phyloP scores from a whole-genome alignment of 2,797 vertebrate species.

The Spinus olivaceus region DNA sequence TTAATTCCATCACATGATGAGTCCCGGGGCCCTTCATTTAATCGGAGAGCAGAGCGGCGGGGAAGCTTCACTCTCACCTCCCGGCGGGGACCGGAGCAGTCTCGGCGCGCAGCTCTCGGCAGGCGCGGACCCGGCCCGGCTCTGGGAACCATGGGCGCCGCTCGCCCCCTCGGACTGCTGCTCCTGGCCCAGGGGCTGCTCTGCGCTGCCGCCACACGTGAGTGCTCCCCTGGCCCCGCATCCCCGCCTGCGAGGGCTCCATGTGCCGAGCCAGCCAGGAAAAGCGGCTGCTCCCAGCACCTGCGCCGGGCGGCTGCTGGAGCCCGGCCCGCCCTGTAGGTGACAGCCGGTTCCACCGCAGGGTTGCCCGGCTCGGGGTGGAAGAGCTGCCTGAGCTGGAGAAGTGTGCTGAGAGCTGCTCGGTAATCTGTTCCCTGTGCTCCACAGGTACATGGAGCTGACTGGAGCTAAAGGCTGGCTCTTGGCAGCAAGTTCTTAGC shows the following conservation, averaged over 20 bases:
- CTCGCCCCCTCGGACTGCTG: conserved; percentile 33
- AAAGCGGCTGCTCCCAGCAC: not conserved
- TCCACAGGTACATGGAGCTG: not conserved
- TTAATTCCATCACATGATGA: conserved; percentile 92
- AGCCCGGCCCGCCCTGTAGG: not conserved
- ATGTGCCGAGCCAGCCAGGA: accelerated
- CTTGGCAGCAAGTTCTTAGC: not conserved
- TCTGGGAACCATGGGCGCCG: conserved; percentile 67
- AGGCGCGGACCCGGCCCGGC: not conserved
- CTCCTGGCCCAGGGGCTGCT: conserved; percentile 58
- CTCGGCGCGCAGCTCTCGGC: not conserved
- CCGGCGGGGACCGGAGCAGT: not conserved
- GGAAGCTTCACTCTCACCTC: not conserved
- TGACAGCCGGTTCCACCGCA: not conserved
- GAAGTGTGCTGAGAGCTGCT: not conserved
- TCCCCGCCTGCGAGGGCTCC: accelerated
- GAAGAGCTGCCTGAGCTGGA: not conserved
- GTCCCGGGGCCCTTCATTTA: conserved; percentile 69
- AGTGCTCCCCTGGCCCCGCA: conserved; percentile 65
- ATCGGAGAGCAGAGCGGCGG: conserved; percentile 24
- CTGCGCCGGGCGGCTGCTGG: accelerated
- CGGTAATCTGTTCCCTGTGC: accelerated
- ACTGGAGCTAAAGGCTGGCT: not conserved
- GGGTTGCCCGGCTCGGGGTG: not conserved
- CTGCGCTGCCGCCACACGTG: conserved; percentile 79